Conservation (phyloP, 2,113 vertebrate species). For the Mystacornis crossleyi region DNA sequence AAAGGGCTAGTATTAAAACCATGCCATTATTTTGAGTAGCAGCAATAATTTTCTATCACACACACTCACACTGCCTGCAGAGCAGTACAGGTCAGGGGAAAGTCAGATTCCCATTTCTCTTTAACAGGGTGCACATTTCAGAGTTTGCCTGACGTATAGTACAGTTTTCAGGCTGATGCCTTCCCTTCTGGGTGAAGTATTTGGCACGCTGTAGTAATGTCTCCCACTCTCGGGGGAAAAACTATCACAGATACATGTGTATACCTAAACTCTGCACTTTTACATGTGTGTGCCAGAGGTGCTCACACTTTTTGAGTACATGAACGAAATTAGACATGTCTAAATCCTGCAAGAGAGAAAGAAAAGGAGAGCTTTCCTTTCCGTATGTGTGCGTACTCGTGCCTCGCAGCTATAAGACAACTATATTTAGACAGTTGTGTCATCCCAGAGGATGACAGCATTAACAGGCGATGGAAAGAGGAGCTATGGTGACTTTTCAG, state of each 20-base stretch:
- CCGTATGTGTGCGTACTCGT: fast-evolving
- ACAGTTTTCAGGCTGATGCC: not conserved
- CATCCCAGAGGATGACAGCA: constrained; percentile 55
- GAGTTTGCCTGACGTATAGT: not conserved
- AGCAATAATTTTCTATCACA: not conserved
- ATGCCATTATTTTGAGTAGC: not conserved
- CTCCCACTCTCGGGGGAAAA: not conserved
- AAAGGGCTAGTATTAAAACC: not conserved
- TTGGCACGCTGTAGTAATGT: not conserved
- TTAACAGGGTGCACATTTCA: not conserved
- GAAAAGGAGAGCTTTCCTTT: not conserved
- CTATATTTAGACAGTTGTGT: constrained; percentile 74
- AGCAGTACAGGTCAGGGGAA: not conserved
- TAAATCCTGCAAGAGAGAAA: not conserved
- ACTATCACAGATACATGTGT: fast-evolving
- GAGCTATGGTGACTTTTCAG: constrained; percentile 69
- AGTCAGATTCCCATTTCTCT: not conserved
- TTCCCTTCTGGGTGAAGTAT: not conserved
- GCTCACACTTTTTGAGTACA: not conserved
- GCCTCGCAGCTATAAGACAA: not conserved
- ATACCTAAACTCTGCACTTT: not conserved
- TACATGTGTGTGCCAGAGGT: not conserved
- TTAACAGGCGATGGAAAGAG: constrained; percentile 34
- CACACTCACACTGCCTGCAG: not conserved
- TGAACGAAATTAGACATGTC: not conserved